These are phyloP conservation scores for Hiodon alosoides DNA, from an alignment of 2,113 vertebrate species.

Conservation along the genomic window DNA sequence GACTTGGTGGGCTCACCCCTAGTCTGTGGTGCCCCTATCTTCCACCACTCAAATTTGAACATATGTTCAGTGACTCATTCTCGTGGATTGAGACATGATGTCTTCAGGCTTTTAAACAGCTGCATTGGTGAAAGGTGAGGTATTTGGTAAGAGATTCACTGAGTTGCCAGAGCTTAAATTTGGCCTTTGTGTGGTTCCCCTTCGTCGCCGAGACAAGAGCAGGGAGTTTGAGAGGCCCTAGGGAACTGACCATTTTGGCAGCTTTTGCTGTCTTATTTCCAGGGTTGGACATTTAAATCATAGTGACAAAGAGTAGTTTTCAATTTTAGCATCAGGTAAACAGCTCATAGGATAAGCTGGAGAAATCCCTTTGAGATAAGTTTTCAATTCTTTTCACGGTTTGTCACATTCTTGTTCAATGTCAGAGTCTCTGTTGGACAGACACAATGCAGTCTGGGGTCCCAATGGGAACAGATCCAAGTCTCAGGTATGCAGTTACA, in stretches of 20 bases:
- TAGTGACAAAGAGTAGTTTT: neutral
- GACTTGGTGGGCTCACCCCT: too few relatives aligned
- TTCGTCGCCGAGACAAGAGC: neutral
- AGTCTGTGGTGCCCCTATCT: neutral
- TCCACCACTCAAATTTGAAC: neutral
- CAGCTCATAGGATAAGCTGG: neutral
- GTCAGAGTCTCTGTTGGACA: neutral
- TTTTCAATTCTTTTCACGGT: neutral
- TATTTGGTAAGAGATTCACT: neutral
- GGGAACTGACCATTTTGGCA: conserved; percentile 20
- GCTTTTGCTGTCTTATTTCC: neutral
- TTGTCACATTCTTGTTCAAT: neutral
- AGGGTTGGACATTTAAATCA: neutral
- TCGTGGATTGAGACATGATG: neutral
- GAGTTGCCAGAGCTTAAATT: neutral
- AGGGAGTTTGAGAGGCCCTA: neutral
- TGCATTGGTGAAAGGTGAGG: conserved; percentile 5
- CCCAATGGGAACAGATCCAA: neutral
- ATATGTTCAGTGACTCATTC: neutral
- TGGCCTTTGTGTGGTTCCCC: neutral
- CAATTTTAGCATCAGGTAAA: neutral
- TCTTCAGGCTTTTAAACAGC: neutral
- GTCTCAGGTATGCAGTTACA: too few relatives aligned
- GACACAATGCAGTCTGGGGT: neutral
- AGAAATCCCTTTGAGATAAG: neutral